Percentiles rank a stretch among this genome's conserved stretches.
phyloP scores from a whole-genome alignment of 2,888 invertebrate genomes.

The Salpingus planirostris region DNA sequence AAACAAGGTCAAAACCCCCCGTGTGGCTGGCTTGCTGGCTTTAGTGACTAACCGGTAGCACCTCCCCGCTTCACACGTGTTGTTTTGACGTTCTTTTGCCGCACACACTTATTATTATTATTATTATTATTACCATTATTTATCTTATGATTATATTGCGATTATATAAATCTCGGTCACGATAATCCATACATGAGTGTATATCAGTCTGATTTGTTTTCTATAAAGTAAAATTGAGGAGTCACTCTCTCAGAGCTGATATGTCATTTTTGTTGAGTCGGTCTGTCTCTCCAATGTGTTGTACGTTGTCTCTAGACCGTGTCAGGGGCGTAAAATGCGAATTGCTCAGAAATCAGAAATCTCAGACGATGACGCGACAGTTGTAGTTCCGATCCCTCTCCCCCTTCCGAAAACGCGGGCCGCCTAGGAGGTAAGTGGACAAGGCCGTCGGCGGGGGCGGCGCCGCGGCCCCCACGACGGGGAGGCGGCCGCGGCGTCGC shows the following conservation, averaged over 20 bases:
- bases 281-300: conserved; percentile 40
- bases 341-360: conserved; percentile 9
- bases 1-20: conserved; percentile 44
- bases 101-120: conserved; percentile 34
- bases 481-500: conserved; percentile 19
- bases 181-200: no score
- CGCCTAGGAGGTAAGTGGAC: conserved; percentile 45
- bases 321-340: conserved; percentile 49
- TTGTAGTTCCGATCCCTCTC: conserved; percentile 44
- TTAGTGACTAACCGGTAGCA: conserved; percentile 44
- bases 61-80: conserved; percentile 43
- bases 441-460: conserved; percentile 41
- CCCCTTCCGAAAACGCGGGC: conserved; percentile 46
- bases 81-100: conserved; percentile 46
- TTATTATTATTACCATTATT: conserved; percentile 1
- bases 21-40: conserved; percentile 44
- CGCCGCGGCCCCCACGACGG: conserved; percentile 25
- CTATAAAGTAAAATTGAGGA: no score
- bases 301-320: conserved; percentile 51
- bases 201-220: no score
- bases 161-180: no score
- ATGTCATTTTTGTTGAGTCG: no score
- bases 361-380: conserved; percentile 32
- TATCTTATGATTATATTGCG: not conserved
- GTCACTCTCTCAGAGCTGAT: conserved; percentile 26